A percentile compares a stretch with the other conserved stretches of the same genome.
Conservation (phyloP, 2,113 vertebrate species). For the Rhynchomys soricoides region DNA sequence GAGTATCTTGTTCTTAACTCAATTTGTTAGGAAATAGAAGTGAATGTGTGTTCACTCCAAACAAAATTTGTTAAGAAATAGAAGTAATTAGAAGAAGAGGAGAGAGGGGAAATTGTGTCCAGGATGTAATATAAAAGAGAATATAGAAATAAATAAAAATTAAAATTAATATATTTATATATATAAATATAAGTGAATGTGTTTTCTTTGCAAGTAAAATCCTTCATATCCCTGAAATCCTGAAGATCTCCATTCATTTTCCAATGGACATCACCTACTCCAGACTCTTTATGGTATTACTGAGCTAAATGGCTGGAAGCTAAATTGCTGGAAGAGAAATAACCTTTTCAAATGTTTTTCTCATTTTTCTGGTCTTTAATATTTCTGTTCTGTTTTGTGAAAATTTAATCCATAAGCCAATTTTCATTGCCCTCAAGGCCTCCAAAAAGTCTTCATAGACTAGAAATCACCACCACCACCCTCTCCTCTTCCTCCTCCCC, state of each 20-base stretch:
- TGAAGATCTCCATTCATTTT: not conserved
- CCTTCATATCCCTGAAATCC: not conserved
- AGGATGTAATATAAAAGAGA: not conserved
- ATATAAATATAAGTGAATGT: not conserved
- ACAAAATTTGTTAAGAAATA: not conserved
- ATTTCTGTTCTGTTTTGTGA: not conserved
- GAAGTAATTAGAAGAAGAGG: not conserved
- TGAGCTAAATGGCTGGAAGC: not conserved
- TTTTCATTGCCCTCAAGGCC: not conserved
- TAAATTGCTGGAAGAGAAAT: not conserved
- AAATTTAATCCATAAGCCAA: not conserved
- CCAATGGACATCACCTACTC: rapidly evolving
- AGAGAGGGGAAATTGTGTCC: not conserved
- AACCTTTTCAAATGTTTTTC: not conserved
- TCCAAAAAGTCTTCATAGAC: not conserved
- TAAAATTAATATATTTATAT: not conserved
- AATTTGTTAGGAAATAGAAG: not conserved
- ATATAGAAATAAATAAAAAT: no score
- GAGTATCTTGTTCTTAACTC: not conserved
- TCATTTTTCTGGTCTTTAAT: not conserved
- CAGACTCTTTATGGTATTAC: rapidly evolving
- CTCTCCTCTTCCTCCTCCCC: no score
- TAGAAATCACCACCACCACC: not conserved
- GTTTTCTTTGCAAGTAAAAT: not conserved
- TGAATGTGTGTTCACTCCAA: not conserved